A percentile compares a stretch with the other conserved stretches of the same genome.
Conservation (phyloP, 35 echinoderm and acorn worm species). For the Acanthaster planci region DNA sequence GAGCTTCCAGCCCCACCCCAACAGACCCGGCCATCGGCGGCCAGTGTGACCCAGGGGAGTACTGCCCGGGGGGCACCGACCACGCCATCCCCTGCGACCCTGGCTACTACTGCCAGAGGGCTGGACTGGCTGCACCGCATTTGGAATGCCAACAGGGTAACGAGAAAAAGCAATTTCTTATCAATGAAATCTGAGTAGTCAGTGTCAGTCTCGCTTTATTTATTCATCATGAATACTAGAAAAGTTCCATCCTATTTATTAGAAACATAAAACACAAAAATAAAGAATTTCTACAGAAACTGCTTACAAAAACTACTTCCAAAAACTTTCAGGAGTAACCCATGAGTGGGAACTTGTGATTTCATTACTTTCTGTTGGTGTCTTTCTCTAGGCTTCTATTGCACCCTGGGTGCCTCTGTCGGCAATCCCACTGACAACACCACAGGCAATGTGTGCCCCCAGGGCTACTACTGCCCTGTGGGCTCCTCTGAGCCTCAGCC, state of each 20-base stretch:
- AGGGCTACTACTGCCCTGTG: conserved; percentile 81
- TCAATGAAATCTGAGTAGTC: too few relatives aligned
- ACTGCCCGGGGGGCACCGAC: conserved; percentile 80
- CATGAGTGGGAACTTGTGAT: too few relatives aligned
- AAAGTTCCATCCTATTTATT: too few relatives aligned
- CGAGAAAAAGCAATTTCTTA: too few relatives aligned
- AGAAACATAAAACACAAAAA: too few relatives aligned
- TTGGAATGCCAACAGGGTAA: conserved; percentile 76
- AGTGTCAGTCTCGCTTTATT: too few relatives aligned
- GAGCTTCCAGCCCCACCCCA: conserved; percentile 79
- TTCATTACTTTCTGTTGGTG: background rate
- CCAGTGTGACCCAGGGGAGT: conserved; percentile 65
- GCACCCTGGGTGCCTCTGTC: conserved; percentile 64
- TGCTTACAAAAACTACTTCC: too few relatives aligned
- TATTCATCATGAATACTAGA: too few relatives aligned
- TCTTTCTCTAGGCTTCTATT: conserved; percentile 71
- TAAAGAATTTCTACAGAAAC: too few relatives aligned
- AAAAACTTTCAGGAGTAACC: too few relatives aligned
- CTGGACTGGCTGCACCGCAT: conserved; percentile 65
- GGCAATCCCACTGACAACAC: conserved; percentile 80
- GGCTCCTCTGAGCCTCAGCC: conserved; percentile 64
- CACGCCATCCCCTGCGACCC: conserved; percentile 68
- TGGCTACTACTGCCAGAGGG: conserved; percentile 80
- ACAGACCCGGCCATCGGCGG: conserved; percentile 76
- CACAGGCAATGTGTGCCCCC: conserved; percentile 88